phyloP scores from a whole-genome alignment of 2,888 invertebrate species.

The Coelinius sp. region DNA sequence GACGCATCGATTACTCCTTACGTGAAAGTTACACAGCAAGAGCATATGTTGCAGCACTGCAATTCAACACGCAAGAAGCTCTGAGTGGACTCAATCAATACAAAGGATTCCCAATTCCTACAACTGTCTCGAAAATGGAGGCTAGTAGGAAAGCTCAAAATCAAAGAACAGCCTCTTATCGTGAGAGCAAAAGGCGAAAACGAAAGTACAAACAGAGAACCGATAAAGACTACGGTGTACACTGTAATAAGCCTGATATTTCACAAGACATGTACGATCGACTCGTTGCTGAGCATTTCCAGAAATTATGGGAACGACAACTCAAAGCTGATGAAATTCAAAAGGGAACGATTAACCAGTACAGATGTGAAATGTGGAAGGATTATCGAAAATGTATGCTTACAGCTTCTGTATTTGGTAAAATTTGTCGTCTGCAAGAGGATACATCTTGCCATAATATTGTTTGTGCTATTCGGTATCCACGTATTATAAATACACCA shows the following conservation, averaged over 20 bases:
- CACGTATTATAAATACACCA: not conserved
- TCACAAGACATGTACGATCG: constrained; percentile 22
- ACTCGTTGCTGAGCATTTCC: constrained; percentile 30
- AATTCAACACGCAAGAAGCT: constrained; percentile 54
- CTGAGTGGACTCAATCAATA: constrained; percentile 22
- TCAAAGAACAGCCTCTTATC: not conserved
- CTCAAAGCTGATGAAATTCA: constrained; percentile 40
- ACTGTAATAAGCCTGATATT: constrained; percentile 44
- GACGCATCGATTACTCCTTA: constrained; percentile 53
- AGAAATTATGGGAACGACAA: constrained; percentile 10
- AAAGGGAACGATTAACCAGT: constrained; percentile 39
- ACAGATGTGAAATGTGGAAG: constrained; percentile 35
- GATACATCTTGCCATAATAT: constrained; percentile 33
- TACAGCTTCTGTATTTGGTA: constrained; percentile 48
- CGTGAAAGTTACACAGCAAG: constrained; percentile 57
- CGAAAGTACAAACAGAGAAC: too few species aligned
- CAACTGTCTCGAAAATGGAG: constrained; percentile 20
- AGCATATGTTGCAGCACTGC: constrained; percentile 57
- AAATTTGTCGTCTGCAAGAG: constrained; percentile 30
- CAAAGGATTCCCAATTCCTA: not conserved
- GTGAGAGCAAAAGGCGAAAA: not conserved
- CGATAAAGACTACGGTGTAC: too few species aligned
- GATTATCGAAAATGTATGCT: constrained; percentile 38
- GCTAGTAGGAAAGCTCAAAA: not conserved
- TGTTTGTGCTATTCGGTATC: constrained; percentile 41